Conservation (phyloP, 2,888 invertebrate species). For the Yponomeuta cagnagella region DNA sequence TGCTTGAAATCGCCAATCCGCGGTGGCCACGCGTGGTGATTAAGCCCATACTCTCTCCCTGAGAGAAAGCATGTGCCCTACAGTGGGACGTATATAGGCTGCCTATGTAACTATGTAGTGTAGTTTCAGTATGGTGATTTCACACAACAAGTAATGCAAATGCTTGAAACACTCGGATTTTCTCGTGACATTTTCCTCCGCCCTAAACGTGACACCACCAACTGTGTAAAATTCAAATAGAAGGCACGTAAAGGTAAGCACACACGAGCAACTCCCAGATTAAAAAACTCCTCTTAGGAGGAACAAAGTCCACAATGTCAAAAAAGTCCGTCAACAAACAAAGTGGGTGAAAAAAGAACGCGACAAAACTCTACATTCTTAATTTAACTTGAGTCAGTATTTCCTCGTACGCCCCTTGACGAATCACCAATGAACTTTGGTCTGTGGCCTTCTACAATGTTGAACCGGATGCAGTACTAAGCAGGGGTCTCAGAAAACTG, state of each 20-base stretch:
- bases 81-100: too few species aligned
- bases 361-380: slow-evolving; percentile 71
- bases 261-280: slow-evolving; percentile 66
- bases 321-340: slow-evolving; percentile 73
- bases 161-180: too few species aligned
- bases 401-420: slow-evolving; percentile 58
- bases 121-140: too few species aligned
- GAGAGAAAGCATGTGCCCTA: too few species aligned
- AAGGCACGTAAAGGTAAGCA: slow-evolving; percentile 51
- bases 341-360: slow-evolving; percentile 55
- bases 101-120: too few species aligned
- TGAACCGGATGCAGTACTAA: slow-evolving; percentile 17
- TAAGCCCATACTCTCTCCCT: too few species aligned
- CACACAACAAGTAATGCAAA: too few species aligned
- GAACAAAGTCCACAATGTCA: slow-evolving; percentile 69
- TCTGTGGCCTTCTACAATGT: slow-evolving; percentile 22
- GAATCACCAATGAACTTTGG: slow-evolving; percentile 32
- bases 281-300: slow-evolving; percentile 43
- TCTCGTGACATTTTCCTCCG: too few species aligned
- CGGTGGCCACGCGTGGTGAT: too few species aligned
- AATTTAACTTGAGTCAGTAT: slow-evolving; percentile 75
- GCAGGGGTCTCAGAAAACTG: slow-evolving; percentile 38
- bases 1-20: too few species aligned
- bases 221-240: slow-evolving; percentile 12
- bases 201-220: slow-evolving; percentile 23